A percentile compares a stretch with the other conserved stretches of the same genome.
Conservation (phyloP, 2,888 invertebrate genomes). For the Stegophylla sp. region DNA sequence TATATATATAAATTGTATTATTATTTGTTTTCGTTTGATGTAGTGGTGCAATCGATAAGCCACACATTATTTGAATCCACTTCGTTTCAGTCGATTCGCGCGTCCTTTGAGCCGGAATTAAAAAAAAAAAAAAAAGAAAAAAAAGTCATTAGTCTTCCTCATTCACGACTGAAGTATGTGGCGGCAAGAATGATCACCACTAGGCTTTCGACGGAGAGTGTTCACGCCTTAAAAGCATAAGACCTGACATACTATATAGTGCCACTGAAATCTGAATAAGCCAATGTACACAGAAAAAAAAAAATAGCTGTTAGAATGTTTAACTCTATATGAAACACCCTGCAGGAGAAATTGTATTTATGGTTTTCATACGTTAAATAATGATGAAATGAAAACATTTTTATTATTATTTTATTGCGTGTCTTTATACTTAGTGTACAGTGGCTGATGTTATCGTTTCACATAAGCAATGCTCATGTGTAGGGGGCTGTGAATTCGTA, state of each 20-base stretch:
- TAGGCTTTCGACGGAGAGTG: background rate
- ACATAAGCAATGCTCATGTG: no score
- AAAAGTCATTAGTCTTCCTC: constrained; percentile 29
- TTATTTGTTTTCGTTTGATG: background rate
- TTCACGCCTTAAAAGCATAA: constrained; percentile 30
- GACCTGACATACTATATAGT: constrained; percentile 10
- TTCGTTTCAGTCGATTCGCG: background rate
- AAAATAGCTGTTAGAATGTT: background rate
- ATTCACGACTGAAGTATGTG: constrained; percentile 9
- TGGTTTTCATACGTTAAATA: background rate
- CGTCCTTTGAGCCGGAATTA: background rate
- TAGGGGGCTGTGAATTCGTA: no score
- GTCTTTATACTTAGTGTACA: no score
- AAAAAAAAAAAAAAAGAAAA: constrained; percentile 3
- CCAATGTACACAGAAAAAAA: background rate
- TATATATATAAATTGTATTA: background rate
- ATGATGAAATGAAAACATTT: no score
- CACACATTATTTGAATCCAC: constrained; percentile 10
- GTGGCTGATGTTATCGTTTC: background rate
- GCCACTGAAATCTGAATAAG: constrained; percentile 42
- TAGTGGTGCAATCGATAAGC: background rate
- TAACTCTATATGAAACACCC: constrained; percentile 18
- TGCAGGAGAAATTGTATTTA: background rate
- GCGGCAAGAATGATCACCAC: constrained; percentile 26
- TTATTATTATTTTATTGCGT: no score